Percentiles rank a stretch among this genome's conserved stretches.
Evolutionary conservation across 2,888 invertebrate species (phyloP).

Genomic region (Macrosoma leucophasiata): DNA sequence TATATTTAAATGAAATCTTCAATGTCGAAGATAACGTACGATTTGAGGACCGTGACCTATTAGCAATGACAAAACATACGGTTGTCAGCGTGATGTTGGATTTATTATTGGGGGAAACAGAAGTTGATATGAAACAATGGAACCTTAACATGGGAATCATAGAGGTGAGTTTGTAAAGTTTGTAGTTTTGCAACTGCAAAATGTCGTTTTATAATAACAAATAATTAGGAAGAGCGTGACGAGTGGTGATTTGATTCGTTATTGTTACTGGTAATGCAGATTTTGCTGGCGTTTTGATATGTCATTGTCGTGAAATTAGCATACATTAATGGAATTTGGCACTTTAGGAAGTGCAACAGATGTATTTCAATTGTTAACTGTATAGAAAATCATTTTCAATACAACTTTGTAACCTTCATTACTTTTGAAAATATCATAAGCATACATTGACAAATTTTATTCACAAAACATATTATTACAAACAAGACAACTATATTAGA

Average conservation of each 20-base stretch:
- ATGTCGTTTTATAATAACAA: too few relatives aligned
- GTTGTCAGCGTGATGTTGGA: constrained; percentile 60
- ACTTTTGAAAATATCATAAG: too few relatives aligned
- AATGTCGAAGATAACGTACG: constrained; percentile 39
- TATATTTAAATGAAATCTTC: constrained; percentile 10
- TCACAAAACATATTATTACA: too few relatives aligned
- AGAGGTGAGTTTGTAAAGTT: constrained; percentile 20
- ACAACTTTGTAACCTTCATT: too few relatives aligned
- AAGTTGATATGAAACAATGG: constrained; percentile 12
- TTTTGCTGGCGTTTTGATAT: too few relatives aligned
- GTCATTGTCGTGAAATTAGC: constrained; percentile 12
- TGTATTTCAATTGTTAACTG: too few relatives aligned
- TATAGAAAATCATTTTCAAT: too few relatives aligned
- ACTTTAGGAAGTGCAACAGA: too few relatives aligned
- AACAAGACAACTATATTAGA: too few relatives aligned
- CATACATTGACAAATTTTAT: too few relatives aligned
- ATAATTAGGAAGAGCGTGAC: constrained; percentile 55
- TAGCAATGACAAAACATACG: constrained; percentile 63
- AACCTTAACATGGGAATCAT: constrained; percentile 18
- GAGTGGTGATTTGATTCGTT: constrained; percentile 27
- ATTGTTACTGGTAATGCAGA: constrained; percentile 6
- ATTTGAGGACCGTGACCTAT: constrained; percentile 58
- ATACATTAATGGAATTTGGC: too few relatives aligned
- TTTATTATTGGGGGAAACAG: constrained; percentile 42
- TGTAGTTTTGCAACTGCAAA: constrained; percentile 11